Evolutionary conservation across 2,888 invertebrate genomes (phyloP).

Genomic region (Barypeithes pellucidus): DNA sequence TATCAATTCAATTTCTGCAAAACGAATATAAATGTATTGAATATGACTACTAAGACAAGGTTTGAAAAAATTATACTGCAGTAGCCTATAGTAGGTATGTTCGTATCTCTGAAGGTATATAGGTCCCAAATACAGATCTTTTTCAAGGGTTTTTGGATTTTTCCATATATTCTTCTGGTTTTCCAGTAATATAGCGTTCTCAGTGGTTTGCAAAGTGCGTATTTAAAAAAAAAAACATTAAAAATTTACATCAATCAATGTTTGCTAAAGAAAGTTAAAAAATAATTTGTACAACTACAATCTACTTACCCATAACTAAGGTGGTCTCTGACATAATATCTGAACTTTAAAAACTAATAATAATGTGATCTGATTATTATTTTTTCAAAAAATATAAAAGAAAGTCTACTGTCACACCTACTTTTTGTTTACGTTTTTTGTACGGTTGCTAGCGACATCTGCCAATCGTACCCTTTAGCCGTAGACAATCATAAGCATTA

Average conservation of each 20-base stretch:
- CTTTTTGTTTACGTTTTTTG: constrained; percentile 63
- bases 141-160: too few species aligned
- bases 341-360: constrained; percentile 42
- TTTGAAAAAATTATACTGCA: too few species aligned
- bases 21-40: too few species aligned
- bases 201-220: too few species aligned
- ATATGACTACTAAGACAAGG: too few species aligned
- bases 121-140: too few species aligned
- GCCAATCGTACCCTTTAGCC: not conserved
- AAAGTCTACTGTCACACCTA: constrained; percentile 62
- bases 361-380: constrained; percentile 39
- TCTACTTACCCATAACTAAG: constrained; percentile 59
- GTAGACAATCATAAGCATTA: constrained; percentile 11
- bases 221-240: not conserved
- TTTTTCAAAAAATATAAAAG: constrained; percentile 33
- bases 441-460: constrained; percentile 51
- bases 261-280: not conserved
- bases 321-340: constrained; percentile 59
- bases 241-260: constrained; percentile 15
- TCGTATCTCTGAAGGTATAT: too few species aligned
- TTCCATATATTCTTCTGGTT: too few species aligned
- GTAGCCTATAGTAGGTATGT: too few species aligned
- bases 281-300: not conserved
- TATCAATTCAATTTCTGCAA: too few species aligned
- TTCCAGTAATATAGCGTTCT: too few species aligned